A percentile compares a stretch with the other conserved stretches of the same genome.
These are phyloP conservation scores for Falco novaeseelandiae DNA, from an alignment of 2,797 vertebrate genomes.

Conservation along the genomic window DNA sequence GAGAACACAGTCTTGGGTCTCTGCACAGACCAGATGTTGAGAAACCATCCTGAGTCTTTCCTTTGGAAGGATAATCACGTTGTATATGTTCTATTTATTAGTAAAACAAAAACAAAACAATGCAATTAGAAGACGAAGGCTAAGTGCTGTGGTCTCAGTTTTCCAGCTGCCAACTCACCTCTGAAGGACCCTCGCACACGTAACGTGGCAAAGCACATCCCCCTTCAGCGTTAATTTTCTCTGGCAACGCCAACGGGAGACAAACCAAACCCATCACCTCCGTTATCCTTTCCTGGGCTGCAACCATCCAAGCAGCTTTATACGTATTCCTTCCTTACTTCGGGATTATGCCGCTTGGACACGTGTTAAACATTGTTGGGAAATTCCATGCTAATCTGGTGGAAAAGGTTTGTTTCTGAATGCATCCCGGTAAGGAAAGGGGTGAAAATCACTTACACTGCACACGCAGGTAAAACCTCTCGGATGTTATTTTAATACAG, in stretches of 20 bases:
- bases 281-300: background rate
- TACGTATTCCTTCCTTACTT: rapidly evolving
- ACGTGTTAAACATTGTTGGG: background rate
- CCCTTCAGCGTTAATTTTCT: background rate
- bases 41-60: background rate
- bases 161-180: background rate
- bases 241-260: background rate
- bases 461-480: background rate
- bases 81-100: background rate
- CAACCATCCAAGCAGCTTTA: background rate
- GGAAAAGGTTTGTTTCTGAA: background rate
- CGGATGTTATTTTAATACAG: background rate
- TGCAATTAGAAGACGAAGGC: background rate
- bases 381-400: background rate
- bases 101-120: background rate
- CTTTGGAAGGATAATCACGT: background rate
- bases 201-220: background rate
- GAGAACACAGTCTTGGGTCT: background rate
- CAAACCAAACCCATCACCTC: rapidly evolving
- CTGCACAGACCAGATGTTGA: background rate
- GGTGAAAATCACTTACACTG: background rate
- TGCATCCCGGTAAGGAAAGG: background rate
- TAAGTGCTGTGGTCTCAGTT: background rate
- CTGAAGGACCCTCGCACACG: background rate
- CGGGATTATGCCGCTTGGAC: background rate